phyloP scores from a whole-genome alignment of 2,113 vertebrate genomes.

The Petaurus breviceps region DNA sequence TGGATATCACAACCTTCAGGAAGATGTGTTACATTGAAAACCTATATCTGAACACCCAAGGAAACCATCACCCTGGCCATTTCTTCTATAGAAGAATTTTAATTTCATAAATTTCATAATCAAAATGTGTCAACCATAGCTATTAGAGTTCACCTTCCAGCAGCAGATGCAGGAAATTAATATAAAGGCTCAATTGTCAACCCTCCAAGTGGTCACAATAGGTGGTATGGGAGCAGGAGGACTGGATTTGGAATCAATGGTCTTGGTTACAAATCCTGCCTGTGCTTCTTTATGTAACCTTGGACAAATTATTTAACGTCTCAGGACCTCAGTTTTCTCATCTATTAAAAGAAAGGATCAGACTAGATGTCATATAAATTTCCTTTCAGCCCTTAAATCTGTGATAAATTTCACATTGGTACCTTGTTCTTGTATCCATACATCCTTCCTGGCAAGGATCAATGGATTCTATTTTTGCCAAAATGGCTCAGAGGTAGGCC shows the following conservation, averaged over 20 bases:
- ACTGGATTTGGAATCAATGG: not conserved
- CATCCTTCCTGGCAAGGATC: not conserved
- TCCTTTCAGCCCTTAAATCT: not conserved
- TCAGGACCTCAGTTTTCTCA: not conserved
- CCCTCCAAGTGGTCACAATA: not conserved
- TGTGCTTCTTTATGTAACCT: not conserved
- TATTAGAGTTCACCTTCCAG: not conserved
- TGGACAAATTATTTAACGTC: not conserved
- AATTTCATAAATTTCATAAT: not conserved
- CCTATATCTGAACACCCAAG: not conserved
- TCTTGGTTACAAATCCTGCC: not conserved
- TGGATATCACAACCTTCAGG: not conserved
- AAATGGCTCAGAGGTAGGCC: not conserved
- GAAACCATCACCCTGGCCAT: not conserved
- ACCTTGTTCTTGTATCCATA: not conserved
- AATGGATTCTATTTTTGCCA: not conserved
- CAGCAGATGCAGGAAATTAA: not conserved
- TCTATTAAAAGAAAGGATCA: not conserved
- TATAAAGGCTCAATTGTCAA: not conserved
- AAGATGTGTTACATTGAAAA: not conserved
- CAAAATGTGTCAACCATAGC: not conserved
- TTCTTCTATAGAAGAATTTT: not conserved
- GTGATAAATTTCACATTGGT: not conserved
- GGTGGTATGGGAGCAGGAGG: not conserved
- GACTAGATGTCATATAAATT: not conserved